Base-by-base conservation (phyloP, 1,140 invertebrate species). In the Pararge aegeria region DNA sequence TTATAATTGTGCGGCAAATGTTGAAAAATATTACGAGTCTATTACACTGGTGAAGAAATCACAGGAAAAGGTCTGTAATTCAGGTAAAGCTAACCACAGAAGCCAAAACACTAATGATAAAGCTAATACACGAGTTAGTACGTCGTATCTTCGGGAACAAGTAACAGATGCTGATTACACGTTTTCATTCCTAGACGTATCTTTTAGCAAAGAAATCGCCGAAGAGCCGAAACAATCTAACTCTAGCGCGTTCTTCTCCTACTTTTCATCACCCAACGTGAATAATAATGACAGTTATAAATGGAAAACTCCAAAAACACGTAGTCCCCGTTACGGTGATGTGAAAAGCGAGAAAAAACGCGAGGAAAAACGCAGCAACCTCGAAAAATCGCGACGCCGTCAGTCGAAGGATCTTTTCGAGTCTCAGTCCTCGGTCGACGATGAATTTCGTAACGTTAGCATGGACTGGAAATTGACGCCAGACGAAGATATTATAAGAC, bases 321-420 rank as follows among this genome's bases (percentile, higher is more conserved):
- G 64, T 5, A 57, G 61, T 2, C 55, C 24, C 29, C 58, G 52
- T 52, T 59, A 27, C 69, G 70, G 49, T 37, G 53, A 13, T 50
- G 13, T 18, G 16, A 55, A 61, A 74, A 49, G 29, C 49, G 49
- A 61, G 50, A 69, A 53, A 55, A 65, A 56, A 30, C 20, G 13
- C 13, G 56, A 53, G 19, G 34, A 38, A 44, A 73, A 74, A 66
- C 69, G 55, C 61, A 58, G 12, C 16, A 74, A 75, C 34, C 18
- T 60, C 1, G 70, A 80, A 20, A 73, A 24, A 24, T 7, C 24
- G 24, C 2, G 7, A 24, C 24, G 3, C 2, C 76, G 80, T 20
- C 64, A 69, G 34, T 89, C 87, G 5, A 70, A 73, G 62, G 87
- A 89, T 58, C 51, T 89, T 15, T 89, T 89, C 60, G 86, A 89